Percentiles rank a stretch among this genome's conserved stretches.
phyloP scores from a whole-genome alignment of 2,888 invertebrate species.

The Flexamia atlantica region DNA sequence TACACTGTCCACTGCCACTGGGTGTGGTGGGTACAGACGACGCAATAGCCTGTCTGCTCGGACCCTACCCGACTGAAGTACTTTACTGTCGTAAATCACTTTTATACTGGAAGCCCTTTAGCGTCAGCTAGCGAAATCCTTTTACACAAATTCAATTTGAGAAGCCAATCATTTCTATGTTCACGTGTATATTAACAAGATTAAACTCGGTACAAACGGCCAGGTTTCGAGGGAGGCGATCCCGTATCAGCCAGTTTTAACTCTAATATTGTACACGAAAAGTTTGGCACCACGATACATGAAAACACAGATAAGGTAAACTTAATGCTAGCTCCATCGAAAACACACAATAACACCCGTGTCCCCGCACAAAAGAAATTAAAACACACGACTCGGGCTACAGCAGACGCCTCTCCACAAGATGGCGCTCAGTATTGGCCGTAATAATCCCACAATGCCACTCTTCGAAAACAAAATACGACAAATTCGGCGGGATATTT shows the following conservation, averaged over 20 bases:
- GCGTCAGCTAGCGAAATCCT: constrained; percentile 82
- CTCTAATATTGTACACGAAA: constrained; percentile 60
- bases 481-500: constrained; percentile 43
- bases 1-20: constrained; percentile 74
- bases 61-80: constrained; percentile 62
- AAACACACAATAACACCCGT: constrained; percentile 71
- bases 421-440: constrained; percentile 78
- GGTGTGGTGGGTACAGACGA: constrained; percentile 81
- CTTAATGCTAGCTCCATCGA: constrained; percentile 64
- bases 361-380: constrained; percentile 74
- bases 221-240: constrained; percentile 65
- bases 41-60: constrained; percentile 73
- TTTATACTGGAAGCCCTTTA: constrained; percentile 71
- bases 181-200: constrained; percentile 84
- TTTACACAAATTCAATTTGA: constrained; percentile 89
- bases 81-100: constrained; percentile 57
- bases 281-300: constrained; percentile 62
- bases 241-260: constrained; percentile 50
- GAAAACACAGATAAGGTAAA: constrained; percentile 57
- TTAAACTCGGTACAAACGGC: constrained; percentile 78
- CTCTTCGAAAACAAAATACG: constrained; percentile 64
- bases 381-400: constrained; percentile 77
- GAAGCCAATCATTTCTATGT: constrained; percentile 83
- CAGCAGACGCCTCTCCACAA: constrained; percentile 86
- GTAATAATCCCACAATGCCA: constrained; percentile 68